phyloP scores from a whole-genome alignment of 2,888 invertebrate genomes.

The Cremastinae sp. region DNA sequence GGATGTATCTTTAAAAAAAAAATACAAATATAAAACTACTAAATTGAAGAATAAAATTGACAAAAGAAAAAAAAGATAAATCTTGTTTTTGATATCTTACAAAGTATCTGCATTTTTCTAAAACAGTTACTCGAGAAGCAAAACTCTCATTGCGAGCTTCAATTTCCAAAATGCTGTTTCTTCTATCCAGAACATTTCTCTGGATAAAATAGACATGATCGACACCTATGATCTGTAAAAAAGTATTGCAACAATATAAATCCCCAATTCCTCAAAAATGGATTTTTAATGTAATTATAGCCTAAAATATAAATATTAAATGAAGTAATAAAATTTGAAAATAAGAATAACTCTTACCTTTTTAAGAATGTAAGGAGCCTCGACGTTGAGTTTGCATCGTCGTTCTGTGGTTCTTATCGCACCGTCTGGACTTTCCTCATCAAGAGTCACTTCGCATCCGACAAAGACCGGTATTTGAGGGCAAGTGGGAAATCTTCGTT shows the following conservation, averaged over 20 bases:
- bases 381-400: conserved; percentile 93
- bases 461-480: conserved; percentile 97
- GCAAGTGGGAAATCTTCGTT: conserved; percentile 95
- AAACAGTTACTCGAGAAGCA: conserved; percentile 89
- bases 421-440: conserved; percentile 89
- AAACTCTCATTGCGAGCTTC: conserved; percentile 97
- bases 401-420: conserved; percentile 90
- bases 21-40: not conserved
- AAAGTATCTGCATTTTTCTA: conserved; percentile 93
- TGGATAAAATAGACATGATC: conserved; percentile 95
- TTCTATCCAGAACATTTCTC: conserved; percentile 91
- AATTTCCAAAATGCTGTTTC: conserved; percentile 90
- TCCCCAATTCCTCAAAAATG: too few relatives aligned
- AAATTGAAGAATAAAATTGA: not conserved
- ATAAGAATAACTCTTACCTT: too few relatives aligned
- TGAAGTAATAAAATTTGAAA: too few relatives aligned
- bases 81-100: conserved; percentile 82
- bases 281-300: too few relatives aligned
- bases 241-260: conserved; percentile 23
- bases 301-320: too few relatives aligned
- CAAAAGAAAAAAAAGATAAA: not conserved
- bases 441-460: conserved; percentile 90
- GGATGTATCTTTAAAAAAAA: conserved; percentile 88
- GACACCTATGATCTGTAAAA: conserved; percentile 92
- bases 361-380: conserved; percentile 96